Evolutionary conservation across 1,140 invertebrate species (phyloP).

Genomic region (Calephelis nemesis): DNA sequence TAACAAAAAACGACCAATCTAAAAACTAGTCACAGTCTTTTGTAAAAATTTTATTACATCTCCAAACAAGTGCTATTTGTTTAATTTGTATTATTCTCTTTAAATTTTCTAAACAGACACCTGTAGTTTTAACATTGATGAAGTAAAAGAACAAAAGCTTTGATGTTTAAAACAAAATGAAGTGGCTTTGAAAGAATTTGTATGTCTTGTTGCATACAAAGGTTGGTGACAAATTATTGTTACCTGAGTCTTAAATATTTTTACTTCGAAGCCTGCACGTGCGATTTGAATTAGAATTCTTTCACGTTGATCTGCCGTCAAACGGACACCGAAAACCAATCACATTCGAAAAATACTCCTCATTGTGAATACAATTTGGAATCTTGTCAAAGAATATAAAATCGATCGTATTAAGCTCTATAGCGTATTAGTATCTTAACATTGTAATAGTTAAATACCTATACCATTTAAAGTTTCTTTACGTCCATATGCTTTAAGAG

Average conservation of each 20-base stretch:
- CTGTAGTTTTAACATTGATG: not conserved
- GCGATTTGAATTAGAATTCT: not conserved
- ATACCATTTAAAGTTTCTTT: no score
- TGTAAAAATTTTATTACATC: not conserved
- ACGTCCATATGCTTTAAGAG: no score
- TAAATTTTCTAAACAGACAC: slow-evolving; percentile 1
- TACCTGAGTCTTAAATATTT: not conserved
- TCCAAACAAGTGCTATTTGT: not conserved
- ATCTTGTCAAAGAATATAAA: no score
- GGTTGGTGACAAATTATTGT: slow-evolving; percentile 9
- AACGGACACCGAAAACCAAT: slow-evolving; percentile 27
- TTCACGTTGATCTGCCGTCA: slow-evolving; percentile 4
- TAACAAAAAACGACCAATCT: no score
- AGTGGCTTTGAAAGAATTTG: not conserved
- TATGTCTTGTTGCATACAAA: not conserved
- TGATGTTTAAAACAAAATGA: not conserved
- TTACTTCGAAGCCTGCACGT: slow-evolving; percentile 1
- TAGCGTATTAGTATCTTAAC: no score
- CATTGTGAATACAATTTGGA: no score
- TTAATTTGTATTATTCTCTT: not conserved
- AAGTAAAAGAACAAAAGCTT: not conserved
- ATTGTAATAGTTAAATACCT: no score
- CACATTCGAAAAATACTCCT: not conserved
- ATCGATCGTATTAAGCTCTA: no score
- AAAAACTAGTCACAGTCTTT: not conserved